phyloP scores from a whole-genome alignment of 1,140 invertebrate species.

The Micrasema longulum region DNA sequence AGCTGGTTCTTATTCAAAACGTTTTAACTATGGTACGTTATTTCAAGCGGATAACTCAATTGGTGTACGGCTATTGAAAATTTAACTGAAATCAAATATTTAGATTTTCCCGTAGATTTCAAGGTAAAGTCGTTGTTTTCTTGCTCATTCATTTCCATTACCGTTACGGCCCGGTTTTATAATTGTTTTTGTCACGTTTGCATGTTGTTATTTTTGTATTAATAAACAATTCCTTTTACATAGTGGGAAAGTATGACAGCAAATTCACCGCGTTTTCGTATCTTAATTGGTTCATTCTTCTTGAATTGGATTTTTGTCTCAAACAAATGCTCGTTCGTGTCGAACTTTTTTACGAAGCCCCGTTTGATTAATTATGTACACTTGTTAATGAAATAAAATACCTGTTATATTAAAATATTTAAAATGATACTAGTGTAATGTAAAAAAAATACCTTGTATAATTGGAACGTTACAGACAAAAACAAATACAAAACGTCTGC shows the following conservation, averaged over 20 bases:
- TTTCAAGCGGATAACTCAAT: too few species aligned
- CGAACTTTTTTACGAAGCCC: too few species aligned
- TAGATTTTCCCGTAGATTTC: constrained; percentile 12
- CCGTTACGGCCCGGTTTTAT: background rate
- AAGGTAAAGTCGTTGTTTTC: background rate
- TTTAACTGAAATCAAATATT: constrained; percentile 14
- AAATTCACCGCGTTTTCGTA: constrained; percentile 8
- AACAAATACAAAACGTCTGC: too few species aligned
- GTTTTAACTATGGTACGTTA: too few species aligned
- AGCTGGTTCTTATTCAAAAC: too few species aligned
- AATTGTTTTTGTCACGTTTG: constrained; percentile 13
- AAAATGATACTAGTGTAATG: too few species aligned
- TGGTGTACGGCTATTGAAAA: too few species aligned
- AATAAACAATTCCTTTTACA: background rate
- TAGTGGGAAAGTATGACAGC: background rate
- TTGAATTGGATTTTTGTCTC: background rate
- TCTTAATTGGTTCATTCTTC: background rate
- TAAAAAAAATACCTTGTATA: too few species aligned
- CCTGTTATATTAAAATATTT: too few species aligned
- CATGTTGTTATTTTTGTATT: background rate
- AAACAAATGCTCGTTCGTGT: background rate
- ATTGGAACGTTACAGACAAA: too few species aligned
- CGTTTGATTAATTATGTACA: too few species aligned
- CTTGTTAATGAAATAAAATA: too few species aligned
- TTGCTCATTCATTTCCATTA: background rate